Evolutionary conservation across 2,113 vertebrate genomes (phyloP).

Genomic region (Scolopax mira): DNA sequence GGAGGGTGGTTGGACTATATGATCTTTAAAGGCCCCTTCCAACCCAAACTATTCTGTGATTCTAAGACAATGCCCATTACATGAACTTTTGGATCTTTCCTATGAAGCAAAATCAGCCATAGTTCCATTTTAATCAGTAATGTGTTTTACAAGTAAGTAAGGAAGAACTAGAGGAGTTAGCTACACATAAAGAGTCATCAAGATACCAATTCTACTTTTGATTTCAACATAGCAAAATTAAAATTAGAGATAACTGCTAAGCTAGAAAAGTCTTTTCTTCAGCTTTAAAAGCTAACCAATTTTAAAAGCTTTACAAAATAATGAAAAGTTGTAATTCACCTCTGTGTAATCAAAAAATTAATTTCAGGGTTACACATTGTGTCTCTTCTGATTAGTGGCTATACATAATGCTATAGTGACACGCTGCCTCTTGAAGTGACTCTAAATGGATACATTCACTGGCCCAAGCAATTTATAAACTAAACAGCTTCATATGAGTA

Average conservation of each 20-base stretch:
- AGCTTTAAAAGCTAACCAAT: background rate
- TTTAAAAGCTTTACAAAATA: background rate
- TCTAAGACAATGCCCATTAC: background rate
- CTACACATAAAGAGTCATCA: background rate
- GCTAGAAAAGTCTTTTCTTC: background rate
- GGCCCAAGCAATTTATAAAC: background rate
- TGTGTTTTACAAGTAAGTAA: background rate
- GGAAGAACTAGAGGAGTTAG: background rate
- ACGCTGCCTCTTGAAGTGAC: background rate
- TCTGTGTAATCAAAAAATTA: background rate
- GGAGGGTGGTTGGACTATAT: background rate
- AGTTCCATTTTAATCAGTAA: background rate
- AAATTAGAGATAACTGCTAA: background rate
- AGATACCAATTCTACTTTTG: background rate
- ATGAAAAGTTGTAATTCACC: background rate
- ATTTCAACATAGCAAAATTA: background rate
- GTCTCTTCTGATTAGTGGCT: background rate
- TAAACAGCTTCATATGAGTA: background rate
- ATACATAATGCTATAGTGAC: background rate
- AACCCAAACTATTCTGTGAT: background rate
- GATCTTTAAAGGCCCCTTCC: background rate
- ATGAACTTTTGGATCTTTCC: background rate
- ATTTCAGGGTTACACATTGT: background rate
- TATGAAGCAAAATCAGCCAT: background rate
- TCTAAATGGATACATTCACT: background rate